phyloP scores from a whole-genome alignment of 2,113 vertebrate species.

The Toxotes chatareus region DNA sequence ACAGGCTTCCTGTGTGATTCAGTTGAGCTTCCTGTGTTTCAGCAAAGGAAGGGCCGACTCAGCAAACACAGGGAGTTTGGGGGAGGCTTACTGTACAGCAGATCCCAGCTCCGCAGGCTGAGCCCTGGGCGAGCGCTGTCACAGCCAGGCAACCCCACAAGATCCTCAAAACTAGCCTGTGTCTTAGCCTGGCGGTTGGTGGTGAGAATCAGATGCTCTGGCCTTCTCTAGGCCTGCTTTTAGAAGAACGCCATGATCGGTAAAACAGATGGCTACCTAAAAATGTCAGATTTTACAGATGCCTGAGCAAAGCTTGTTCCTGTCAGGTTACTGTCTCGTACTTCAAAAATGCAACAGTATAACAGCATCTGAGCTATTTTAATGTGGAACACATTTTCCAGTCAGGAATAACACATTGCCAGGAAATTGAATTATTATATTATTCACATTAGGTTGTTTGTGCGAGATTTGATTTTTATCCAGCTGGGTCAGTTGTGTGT shows the following conservation, averaged over 20 bases:
- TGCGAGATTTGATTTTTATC: background rate
- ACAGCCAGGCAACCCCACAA: constrained; percentile 44
- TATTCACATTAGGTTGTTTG: background rate
- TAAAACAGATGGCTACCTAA: constrained; percentile 55
- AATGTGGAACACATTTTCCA: background rate
- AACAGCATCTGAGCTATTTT: background rate
- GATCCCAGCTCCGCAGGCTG: constrained; percentile 30
- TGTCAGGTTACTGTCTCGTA: background rate
- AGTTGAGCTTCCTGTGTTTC: constrained; percentile 70
- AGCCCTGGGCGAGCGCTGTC: constrained; percentile 35
- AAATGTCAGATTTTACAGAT: constrained; percentile 43
- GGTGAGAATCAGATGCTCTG: constrained; percentile 9
- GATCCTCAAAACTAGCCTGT: constrained; percentile 11
- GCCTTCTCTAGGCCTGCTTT: constrained; percentile 17
- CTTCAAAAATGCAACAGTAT: background rate
- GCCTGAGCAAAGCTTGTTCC: constrained; percentile 9
- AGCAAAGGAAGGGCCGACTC: constrained; percentile 64
- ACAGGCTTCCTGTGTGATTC: constrained; percentile 70
- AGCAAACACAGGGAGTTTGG: constrained; percentile 36
- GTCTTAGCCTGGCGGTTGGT: background rate
- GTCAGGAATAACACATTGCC: background rate
- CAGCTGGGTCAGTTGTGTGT: background rate
- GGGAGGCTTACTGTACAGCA: constrained; percentile 46
- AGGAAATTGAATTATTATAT: background rate
- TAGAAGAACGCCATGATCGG: constrained; percentile 18